Evolutionary conservation across 2,888 invertebrate species (phyloP).

Genomic region (Nomada ferruginata): DNA sequence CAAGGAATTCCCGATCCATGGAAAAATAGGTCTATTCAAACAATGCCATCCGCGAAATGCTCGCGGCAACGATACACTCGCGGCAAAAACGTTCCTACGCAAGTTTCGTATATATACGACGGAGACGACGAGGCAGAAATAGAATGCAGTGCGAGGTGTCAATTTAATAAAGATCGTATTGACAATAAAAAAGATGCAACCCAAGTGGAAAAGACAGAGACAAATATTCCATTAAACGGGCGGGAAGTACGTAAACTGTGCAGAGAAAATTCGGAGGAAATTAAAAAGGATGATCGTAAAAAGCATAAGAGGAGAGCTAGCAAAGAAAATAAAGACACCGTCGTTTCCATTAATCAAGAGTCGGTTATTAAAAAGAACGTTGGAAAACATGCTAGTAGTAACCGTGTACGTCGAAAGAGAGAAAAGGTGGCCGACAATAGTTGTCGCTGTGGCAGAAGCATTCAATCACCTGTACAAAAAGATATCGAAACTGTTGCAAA

Average conservation of each 20-base stretch:
- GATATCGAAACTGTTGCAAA: background rate
- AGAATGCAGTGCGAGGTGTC: constrained; percentile 1
- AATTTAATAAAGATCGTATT: constrained; percentile 1
- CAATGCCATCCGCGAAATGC: background rate
- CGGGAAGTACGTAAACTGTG: background rate
- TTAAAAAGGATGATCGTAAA: background rate
- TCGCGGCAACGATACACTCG: background rate
- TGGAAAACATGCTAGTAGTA: background rate
- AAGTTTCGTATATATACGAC: constrained; percentile 19
- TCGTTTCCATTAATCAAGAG: no score
- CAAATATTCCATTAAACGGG: background rate
- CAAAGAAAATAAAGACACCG: no score
- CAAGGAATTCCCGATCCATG: constrained; percentile 70
- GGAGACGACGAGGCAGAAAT: constrained; percentile 50
- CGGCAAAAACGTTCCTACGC: background rate
- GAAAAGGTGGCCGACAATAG: background rate
- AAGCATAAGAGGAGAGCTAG: background rate
- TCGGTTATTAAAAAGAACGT: background rate
- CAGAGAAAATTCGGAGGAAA: background rate
- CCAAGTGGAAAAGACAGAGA: background rate
- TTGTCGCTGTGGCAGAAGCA: background rate
- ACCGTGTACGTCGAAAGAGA: no score
- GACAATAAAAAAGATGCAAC: background rate
- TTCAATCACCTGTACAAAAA: background rate
- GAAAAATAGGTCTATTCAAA: constrained; percentile 30